phyloP scores from a whole-genome alignment of 2,888 invertebrate species.

The Hydropsyche betteni region DNA sequence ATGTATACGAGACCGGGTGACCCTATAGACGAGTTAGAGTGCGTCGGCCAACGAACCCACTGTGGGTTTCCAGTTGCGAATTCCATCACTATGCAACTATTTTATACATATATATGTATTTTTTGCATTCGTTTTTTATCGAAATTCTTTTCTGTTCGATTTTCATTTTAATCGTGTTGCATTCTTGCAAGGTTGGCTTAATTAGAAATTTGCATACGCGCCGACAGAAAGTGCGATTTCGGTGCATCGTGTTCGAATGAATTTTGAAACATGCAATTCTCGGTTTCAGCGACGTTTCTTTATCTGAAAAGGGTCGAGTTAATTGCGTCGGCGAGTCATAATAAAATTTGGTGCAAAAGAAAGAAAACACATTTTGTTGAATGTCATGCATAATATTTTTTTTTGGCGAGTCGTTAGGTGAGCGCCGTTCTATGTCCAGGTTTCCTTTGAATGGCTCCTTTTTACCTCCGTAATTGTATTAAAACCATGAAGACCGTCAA shows the following conservation, averaged over 20 bases:
- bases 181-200: slow-evolving; percentile 9
- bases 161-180: neutral
- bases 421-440: neutral
- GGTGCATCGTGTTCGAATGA: neutral
- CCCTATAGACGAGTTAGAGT: slow-evolving; percentile 25
- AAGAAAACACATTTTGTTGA: slow-evolving; percentile 8
- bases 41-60: slow-evolving; percentile 27
- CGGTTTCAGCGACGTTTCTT: neutral
- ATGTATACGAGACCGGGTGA: neutral
- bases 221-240: neutral
- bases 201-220: slow-evolving; percentile 30
- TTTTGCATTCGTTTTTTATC: slow-evolving; percentile 13
- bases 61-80: slow-evolving; percentile 18
- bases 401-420: neutral
- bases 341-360: neutral
- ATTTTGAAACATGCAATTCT: neutral
- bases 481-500: slow-evolving; percentile 4
- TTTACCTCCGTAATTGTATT: slow-evolving; percentile 12
- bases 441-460: neutral
- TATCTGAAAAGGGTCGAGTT: slow-evolving; percentile 1
- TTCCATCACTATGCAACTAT: neutral
- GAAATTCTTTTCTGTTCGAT: neutral
- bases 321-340: neutral
- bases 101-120: neutral
- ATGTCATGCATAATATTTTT: neutral